Evolutionary conservation across 1,140 invertebrate genomes (phyloP), one percentile per base, ranked within the genome.

Genomic region (Aradophagus sp.): DNA sequence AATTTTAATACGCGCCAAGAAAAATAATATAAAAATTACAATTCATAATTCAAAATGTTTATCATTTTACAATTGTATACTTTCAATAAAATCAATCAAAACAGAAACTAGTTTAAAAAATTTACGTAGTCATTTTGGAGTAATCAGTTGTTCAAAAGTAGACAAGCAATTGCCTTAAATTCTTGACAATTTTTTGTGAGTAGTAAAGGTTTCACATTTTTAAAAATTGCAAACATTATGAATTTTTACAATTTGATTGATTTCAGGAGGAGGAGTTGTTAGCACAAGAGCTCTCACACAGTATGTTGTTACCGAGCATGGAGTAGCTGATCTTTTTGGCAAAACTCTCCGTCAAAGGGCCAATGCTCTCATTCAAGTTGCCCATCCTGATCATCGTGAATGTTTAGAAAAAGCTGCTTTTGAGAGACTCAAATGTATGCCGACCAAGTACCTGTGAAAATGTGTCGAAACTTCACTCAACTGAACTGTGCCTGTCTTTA

Each of bases 271-370:
- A 45, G 95, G 96, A 23, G 95, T 98, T 10, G 95, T 97, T 2
- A 95, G 94, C 2, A 93, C 93, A 0, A 87, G 95, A 67, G 95
- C 94, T 1, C 95, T 97, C 80, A 93, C 94, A 0, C 93, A 97
- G 77, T 98, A 98, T 78, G 89, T 98, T 4, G 96, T 97, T 0
- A 98, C 96, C 0, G 96, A 98, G 80, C 89, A 94, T 74, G 96
- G 97, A 17, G 92, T 98, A 65, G 95, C 96, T 0, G 88, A 91
- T 56, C 84, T 98, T 5, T 97, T 97, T 84, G 96, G 96, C 13
- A 97, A 96, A 83, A 93, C 91, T 19, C 86, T 97, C 6, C 87
- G 95, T 8, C 96, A 98, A 81, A 84, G 96, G 50, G 95, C 96
- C 0, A 91, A 96, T 80, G 95, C 92, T 58, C 87, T 98, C 0